These are phyloP conservation scores for Podocnemis expansa DNA, from an alignment of 2,113 vertebrate genomes.

Conservation along the genomic window DNA sequence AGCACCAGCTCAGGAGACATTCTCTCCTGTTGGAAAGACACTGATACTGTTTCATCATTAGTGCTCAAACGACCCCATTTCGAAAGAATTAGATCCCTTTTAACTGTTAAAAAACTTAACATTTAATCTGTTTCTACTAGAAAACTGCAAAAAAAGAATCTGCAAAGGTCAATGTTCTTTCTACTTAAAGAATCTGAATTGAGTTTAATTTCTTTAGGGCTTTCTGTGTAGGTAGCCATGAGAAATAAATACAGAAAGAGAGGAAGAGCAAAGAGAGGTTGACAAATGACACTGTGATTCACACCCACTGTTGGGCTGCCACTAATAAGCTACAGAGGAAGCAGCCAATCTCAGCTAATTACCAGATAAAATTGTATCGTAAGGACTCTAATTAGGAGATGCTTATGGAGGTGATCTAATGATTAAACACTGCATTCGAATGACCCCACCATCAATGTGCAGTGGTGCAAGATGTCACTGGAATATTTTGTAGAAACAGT, in stretches of 20 bases:
- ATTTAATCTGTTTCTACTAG: constrained; percentile 60
- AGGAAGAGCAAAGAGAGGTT: constrained; percentile 74
- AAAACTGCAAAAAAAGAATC: constrained; percentile 33
- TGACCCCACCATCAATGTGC: constrained; percentile 89
- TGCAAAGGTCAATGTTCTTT: constrained; percentile 44
- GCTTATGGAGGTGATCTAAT: constrained; percentile 92
- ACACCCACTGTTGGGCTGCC: constrained; percentile 89
- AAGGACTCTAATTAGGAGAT: constrained; percentile 96
- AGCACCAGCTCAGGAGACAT: constrained; percentile 2
- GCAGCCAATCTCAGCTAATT: constrained; percentile 97
- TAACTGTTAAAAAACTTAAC: constrained; percentile 59
- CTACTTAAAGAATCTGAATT: constrained; percentile 48
- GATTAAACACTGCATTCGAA: constrained; percentile 91
- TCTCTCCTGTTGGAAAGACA: constrained; percentile 61
- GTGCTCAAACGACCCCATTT: constrained; percentile 56
- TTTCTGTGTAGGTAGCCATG: constrained; percentile 54
- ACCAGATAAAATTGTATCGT: constrained; percentile 94
- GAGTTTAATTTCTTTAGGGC: constrained; percentile 60
- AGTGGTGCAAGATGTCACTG: constrained; percentile 80
- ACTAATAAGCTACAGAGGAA: constrained; percentile 93
- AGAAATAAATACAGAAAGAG: constrained; percentile 70
- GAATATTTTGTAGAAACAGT: constrained; percentile 86
- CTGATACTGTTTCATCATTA: constrained; percentile 51
- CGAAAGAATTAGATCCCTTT: constrained; percentile 50
- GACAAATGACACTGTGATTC: constrained; percentile 87